Evolutionary conservation across 1,140 invertebrate genomes (phyloP).

Genomic region (Pogonognathellus flavescens): DNA sequence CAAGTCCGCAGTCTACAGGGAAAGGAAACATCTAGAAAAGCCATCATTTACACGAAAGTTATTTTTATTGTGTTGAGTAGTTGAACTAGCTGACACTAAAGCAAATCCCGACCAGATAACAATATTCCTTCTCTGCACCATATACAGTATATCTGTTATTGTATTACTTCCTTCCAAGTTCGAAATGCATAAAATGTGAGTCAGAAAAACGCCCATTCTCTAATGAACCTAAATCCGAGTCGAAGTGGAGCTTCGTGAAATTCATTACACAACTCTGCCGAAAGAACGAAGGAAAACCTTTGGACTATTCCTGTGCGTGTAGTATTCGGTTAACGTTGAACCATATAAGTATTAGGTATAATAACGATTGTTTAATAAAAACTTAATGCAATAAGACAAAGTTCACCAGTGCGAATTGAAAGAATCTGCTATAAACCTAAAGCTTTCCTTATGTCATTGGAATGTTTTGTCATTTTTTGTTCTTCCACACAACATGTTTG

Average conservation of each 20-base stretch:
- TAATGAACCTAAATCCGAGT: constrained; percentile 60
- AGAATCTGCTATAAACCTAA: too few relatives aligned
- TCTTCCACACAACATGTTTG: too few relatives aligned
- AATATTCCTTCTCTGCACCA: too few relatives aligned
- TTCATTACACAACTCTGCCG: constrained; percentile 18
- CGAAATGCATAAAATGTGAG: constrained; percentile 43
- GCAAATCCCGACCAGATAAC: not conserved
- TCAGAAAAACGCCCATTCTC: constrained; percentile 53
- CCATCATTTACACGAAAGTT: constrained; percentile 21
- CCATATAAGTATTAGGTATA: not conserved
- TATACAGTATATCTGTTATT: constrained; percentile 17
- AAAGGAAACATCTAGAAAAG: too few relatives aligned
- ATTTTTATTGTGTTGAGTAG: constrained; percentile 7
- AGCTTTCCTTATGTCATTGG: too few relatives aligned
- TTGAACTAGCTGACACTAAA: constrained; percentile 27
- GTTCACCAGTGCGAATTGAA: too few relatives aligned
- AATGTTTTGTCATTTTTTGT: too few relatives aligned
- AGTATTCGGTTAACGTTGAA: not conserved
- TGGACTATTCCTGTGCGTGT: not conserved
- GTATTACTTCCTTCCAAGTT: constrained; percentile 30
- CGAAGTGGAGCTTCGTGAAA: constrained; percentile 25
- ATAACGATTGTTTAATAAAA: too few relatives aligned
- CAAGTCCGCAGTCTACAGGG: too few relatives aligned
- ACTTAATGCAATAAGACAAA: too few relatives aligned
- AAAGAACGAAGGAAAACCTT: constrained; percentile 33